Evolutionary conservation across 2,888 invertebrate species (phyloP).

Genomic region (Meganola albula): DNA sequence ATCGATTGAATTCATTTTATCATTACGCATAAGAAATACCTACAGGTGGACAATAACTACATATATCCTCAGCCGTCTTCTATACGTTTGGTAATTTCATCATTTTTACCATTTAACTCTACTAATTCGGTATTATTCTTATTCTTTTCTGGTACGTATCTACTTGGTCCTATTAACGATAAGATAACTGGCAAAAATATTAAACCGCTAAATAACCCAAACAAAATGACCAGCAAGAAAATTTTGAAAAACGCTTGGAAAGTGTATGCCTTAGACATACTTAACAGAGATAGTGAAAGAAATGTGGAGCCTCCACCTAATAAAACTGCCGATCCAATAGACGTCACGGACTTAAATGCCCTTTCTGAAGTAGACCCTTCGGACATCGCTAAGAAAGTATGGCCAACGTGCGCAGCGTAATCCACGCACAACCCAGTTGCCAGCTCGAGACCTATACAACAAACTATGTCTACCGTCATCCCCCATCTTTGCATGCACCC

Average conservation of each 20-base stretch:
- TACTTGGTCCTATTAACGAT: conserved; percentile 83
- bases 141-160: conserved; percentile 47
- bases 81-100: conserved; percentile 30
- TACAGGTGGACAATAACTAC: no score
- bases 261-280: conserved; percentile 84
- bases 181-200: conserved; percentile 85
- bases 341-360: conserved; percentile 80
- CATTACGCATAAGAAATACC: no score
- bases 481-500: conserved; percentile 90
- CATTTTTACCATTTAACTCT: conserved; percentile 54
- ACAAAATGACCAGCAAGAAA: conserved; percentile 85
- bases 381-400: conserved; percentile 83
- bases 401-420: conserved; percentile 89
- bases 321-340: conserved; percentile 86
- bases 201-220: conserved; percentile 88
- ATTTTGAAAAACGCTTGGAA: conserved; percentile 87
- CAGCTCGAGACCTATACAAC: conserved; percentile 87
- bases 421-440: conserved; percentile 91
- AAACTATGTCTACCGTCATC: conserved; percentile 87
- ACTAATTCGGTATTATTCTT: conserved; percentile 44
- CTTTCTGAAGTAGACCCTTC: conserved; percentile 76
- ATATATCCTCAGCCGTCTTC: conserved; percentile 25
- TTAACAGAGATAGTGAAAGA: conserved; percentile 83
- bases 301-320: conserved; percentile 88
- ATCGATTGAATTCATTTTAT: no score